Base-by-base conservation (phyloP, 1,140 invertebrate species). In the Ptiloglossa arizonensis region DNA sequence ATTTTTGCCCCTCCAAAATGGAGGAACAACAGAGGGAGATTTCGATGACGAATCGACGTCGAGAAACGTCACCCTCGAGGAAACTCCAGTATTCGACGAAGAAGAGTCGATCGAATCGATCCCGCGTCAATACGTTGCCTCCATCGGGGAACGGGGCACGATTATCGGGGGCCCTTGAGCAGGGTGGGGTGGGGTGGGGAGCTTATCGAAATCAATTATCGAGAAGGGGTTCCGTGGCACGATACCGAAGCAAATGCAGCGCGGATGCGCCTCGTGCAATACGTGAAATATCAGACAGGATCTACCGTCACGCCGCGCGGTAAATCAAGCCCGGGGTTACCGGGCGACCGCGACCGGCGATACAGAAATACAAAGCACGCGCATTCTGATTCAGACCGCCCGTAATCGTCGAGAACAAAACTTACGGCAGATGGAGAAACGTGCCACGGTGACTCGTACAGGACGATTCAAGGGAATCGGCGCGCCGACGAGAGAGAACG, bases 281-380 rank as follows among this genome's bases (percentile, higher is more conserved):
- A 82, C 59, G 54, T 80, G 66, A 87, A 86, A 82, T 86, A 84
- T 85, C 77, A 79, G 60, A 69, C 54, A 75, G 68, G 52, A 84
- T 87, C 85, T 76, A 59, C 32, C 57, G 69, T 82, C 67, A 79
- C 68, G 76, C 62, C 41, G 62, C 6, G 76, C 77, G 56, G 62
- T 87, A 86, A 87, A 87, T 86, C 80, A 79, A 68, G 73, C 52
- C n/a, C 52, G 52, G 38, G 66, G 64, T 83, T 76, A 77, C 41
- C 60, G 38, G 48, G 56, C 54, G 70, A 79, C 69, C 72, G 83
- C 77, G 66, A 84, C 77, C 81, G 67, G 41, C 78, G 72, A 87
- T 83, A 80, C 44, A 81, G 80, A 82, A 85, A 81, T 85, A 82
- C 82, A 86, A 86, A 87, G 82, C 75, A 79, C 79, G 60, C 72